Base-by-base conservation (phyloP, 2,888 invertebrate genomes). In the Augiades crinisus region DNA sequence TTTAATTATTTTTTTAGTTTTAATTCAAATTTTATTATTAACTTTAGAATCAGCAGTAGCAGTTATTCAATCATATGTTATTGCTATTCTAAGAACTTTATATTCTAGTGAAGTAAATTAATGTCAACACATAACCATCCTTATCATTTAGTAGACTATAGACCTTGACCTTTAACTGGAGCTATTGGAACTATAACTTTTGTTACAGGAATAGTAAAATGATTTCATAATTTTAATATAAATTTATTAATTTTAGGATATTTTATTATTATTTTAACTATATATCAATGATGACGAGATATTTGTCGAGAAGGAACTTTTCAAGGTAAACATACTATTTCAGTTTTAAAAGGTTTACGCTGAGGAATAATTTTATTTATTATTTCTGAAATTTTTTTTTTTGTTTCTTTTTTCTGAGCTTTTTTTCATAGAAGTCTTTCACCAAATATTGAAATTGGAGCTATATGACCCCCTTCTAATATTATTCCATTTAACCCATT, bases 301-400 rank as follows among this genome's bases (percentile, higher is more conserved):
- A 75, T 94, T 34, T 84, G 88, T 13, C 93, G 93, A 61, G 94
- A 94, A 91, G 87, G 92, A 61, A 92, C 93, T 0, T 90, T 86
- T 50, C 92, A 93, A 91, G 94, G 94, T 1, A 72, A 90, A 47
- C 94, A 94, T 67, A 92, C 93, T 0, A 75, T 79, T 16, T 66
- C 78, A 67, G 93, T 94, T 1, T 78, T 81, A 6, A 85, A 82
- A 72, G 92, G 92, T 1, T 65, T 94, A 74, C 92, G 92, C 54
- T 91, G 92, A 90, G 94, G 94, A 62, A 94, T 94, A 92, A 92
- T 94, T 72, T 73, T 94, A 83, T 94, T 94, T 90, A 93, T 94
- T 92, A 74, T 92, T 4, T 94, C 93, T 40, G 93, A 94, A 92
- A 76, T 94, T 60, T 86, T 91, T 66, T 92, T 92, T 68, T 92